Conservation (phyloP, 2,797 vertebrate genomes). For the Bradypus variegatus region DNA sequence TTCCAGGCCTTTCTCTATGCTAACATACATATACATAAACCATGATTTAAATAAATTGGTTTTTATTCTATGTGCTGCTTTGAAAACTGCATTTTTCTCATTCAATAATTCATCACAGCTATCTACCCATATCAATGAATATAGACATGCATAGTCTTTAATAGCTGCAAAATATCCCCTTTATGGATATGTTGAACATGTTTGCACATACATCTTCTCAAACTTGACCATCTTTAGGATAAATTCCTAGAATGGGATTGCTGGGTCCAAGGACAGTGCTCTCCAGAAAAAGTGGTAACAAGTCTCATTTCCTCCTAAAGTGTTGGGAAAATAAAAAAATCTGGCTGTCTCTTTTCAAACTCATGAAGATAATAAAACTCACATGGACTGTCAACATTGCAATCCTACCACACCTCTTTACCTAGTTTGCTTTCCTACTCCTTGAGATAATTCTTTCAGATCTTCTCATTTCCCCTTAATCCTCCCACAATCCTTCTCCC, state of each 20-base stretch:
- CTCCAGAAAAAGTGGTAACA: constrained; percentile 13
- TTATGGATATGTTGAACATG: neutral
- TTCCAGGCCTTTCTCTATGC: neutral
- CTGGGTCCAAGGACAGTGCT: neutral
- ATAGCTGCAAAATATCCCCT: neutral
- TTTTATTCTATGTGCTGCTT: neutral
- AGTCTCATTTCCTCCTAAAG: neutral
- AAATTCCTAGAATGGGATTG: neutral
- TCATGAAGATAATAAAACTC: neutral
- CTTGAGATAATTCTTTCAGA: neutral
- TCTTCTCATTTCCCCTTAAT: constrained; percentile 3
- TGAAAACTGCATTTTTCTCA: neutral
- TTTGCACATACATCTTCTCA: constrained; percentile 1
- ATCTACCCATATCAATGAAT: neutral
- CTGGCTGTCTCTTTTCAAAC: neutral
- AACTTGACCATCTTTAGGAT: neutral
- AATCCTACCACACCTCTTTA: neutral
- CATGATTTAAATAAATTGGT: neutral
- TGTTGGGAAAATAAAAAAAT: neutral
- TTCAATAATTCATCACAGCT: neutral
- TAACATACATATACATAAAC: neutral
- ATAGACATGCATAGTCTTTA: neutral
- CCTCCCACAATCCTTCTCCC: neutral
- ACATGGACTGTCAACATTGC: neutral
- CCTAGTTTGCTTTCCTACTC: neutral